Evolutionary conservation across 2,797 vertebrate species (phyloP), one percentile per base, ranked within the genome.

Genomic region (Paramormyrops hopkinsi): DNA sequence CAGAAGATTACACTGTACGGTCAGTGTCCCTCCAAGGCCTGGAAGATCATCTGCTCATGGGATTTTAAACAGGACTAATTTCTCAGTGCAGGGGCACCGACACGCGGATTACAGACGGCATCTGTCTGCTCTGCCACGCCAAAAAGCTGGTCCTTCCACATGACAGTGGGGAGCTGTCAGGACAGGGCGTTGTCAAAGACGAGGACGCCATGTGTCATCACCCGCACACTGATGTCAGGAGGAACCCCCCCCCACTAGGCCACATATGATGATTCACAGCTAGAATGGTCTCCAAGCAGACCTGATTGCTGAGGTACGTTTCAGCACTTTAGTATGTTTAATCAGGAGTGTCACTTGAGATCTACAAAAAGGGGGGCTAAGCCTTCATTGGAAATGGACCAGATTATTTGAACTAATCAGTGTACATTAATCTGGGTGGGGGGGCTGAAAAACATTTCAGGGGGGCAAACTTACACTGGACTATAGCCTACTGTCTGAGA

Each of bases 71-170:
- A 37, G 14, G 33, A 76, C 69, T 76, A 4, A 76, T 76, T 37
- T 29, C 25, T 65, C 3, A 65, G 3, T 29, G 22, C 62, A 3
- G 25, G 59, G 62, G 25, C 8, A 29, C 59, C 22, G 62, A 65
- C 62, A 29, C 0, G 9, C 25, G 9, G 62, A 29, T 65, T 29
- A 29, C 62, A 29, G 62, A 25, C 22, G 12, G 14, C 33, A 19
- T 89, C 88, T 25, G 46, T 22, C 46, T 37, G 17, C 53, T 69
- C 29, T 8, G 2, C 46, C 9, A 50, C 1, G 22, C 41, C 19
- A 22, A n/a, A 53, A n/a, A 89, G 50, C 69, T 0, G n/a, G 88
- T 86, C 44, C 69, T 85, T 89, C 82, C 17, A 25, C 82, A 65
- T 85, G 56, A 33, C 73, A 59, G 50, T 4, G 17, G 11, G 76